Evolutionary conservation across 1,140 invertebrate species (phyloP), one percentile per base, ranked within the genome.

Genomic region (Procambarus virginalis): DNA sequence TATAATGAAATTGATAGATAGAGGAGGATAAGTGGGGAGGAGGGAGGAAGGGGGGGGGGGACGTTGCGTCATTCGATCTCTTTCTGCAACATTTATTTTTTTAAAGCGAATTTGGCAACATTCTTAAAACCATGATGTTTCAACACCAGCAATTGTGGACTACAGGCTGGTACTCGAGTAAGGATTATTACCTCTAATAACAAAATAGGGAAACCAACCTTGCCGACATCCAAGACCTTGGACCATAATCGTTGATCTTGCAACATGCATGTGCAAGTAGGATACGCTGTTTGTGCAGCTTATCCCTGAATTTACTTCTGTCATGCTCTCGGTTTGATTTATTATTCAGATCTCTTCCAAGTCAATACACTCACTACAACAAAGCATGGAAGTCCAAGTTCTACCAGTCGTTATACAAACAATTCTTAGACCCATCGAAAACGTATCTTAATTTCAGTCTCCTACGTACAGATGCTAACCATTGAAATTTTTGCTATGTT

Each of bases 381-480:
- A 83, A 89, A 58, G 84, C 88, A 89, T 84, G 58, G 75, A 89
- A 68, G 22, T 79, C 22, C 80, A 75, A 83, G 77, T 78, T 70
- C 81, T 89, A 89, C 88, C 88, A 89, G 70, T 64, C 82, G 76
- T 78, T 89, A 89, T 89, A 89, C 88, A 89, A 89, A 89, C 88
- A 84, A 84, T n/a, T 68, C 73, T 76, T 70, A 82, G 75, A 64
- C 77, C 85, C 49, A 81, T 87, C 64, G 60, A 70, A 81, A 81
- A 88, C 45, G 75, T 88, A 34, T 80, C 55, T 80, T 55, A 55
- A 88, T 49, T 86, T 75, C 84, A 77, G 49, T 55, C 84, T 86
- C 64, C 75, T 76, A 55, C 84, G 51, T 78, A 78, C 78, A 14
- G 73, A 86, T 46, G 58, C 77, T 17, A 86, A 8, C 22, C 20